Evolutionary conservation across 2,797 vertebrate species (phyloP).

Genomic region (Streptopelia turtur): DNA sequence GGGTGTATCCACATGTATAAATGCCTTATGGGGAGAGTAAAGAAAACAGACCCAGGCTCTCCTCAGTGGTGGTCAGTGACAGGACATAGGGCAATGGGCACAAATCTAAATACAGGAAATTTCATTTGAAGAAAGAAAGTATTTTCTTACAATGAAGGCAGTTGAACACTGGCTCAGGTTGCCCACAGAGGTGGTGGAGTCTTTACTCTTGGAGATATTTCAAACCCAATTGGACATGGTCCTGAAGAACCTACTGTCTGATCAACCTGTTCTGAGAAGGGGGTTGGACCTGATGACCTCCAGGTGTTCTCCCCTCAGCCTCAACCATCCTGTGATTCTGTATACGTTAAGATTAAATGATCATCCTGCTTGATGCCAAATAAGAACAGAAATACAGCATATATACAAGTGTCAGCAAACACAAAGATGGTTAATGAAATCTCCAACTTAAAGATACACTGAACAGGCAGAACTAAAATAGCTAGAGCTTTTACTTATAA

Average conservation of each 20-base stretch:
- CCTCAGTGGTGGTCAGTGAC: neutral
- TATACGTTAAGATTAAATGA: neutral
- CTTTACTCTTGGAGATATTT: neutral
- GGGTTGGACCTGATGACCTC: accelerated
- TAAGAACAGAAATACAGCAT: neutral
- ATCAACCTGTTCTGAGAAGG: neutral
- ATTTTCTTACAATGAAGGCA: neutral
- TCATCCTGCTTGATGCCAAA: neutral
- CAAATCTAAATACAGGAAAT: neutral
- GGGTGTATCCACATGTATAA: neutral
- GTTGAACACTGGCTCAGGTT: neutral
- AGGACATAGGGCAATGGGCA: neutral
- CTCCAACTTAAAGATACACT: neutral
- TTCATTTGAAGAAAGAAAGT: neutral
- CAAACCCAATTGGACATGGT: neutral
- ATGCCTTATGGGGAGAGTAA: neutral
- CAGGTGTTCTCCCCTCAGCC: neutral
- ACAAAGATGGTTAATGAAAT: neutral
- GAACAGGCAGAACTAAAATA: neutral
- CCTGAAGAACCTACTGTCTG: neutral
- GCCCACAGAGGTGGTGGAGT: neutral
- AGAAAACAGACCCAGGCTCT: neutral
- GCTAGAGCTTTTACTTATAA: neutral
- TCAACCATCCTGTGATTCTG: neutral
- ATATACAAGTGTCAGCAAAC: neutral